These are phyloP conservation scores for Anticlea derivata DNA, from an alignment of 2,888 invertebrate genomes.

Conservation along the genomic window DNA sequence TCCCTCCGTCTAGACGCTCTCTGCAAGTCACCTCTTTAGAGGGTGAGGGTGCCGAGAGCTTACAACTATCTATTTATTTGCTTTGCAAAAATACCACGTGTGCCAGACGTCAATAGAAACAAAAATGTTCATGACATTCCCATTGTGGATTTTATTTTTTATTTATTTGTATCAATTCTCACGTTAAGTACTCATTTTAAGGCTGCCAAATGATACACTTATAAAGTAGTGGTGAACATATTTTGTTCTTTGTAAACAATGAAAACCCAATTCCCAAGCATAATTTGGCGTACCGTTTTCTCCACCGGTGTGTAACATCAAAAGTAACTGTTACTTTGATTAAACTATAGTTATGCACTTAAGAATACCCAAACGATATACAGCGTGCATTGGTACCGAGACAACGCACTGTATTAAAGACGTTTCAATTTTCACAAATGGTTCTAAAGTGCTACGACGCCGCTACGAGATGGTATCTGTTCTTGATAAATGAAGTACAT, in stretches of 20 bases:
- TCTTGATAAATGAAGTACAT: conserved; percentile 31
- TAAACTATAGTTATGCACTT: conserved; percentile 59
- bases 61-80: conserved; percentile 78
- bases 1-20: conserved; percentile 81
- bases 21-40: conserved; percentile 71
- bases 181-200: conserved; percentile 1
- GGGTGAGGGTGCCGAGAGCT: conserved; percentile 76
- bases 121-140: background rate
- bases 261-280: conserved; percentile 73
- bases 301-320: conserved; percentile 59
- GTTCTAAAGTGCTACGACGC: conserved; percentile 49
- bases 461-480: conserved; percentile 45
- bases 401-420: conserved; percentile 31
- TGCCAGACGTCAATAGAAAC: conserved; percentile 57
- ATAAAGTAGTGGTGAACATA: conserved; percentile 40
- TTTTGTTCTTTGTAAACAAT: conserved; percentile 65
- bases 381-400: conserved; percentile 28
- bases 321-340: conserved; percentile 69
- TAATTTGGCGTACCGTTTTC: conserved; percentile 80
- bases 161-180: conserved; percentile 5
- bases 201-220: conserved; percentile 22
- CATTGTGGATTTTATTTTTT: background rate
- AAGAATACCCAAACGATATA: conserved; percentile 53
- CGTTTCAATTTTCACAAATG: conserved; percentile 39
- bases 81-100: conserved; percentile 73